Evolutionary conservation across 2,888 invertebrate species (phyloP).

Genomic region (Cosmia trapezina): DNA sequence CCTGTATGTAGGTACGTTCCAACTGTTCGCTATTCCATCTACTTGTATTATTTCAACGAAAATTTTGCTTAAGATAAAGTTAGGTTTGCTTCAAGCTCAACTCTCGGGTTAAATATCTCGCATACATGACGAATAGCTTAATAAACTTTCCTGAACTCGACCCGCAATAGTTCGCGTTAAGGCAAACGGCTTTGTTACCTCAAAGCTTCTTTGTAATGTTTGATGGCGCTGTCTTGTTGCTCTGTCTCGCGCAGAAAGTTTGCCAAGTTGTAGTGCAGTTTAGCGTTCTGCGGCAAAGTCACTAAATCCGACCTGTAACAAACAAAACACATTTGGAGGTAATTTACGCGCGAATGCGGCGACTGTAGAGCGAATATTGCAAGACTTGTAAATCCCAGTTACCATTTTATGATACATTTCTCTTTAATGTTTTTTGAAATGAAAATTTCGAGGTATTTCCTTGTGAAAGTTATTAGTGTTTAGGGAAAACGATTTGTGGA

Average conservation of each 20-base stretch:
- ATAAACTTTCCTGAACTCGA: slow-evolving; percentile 56
- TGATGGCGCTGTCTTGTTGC: slow-evolving; percentile 93
- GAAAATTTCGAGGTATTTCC: slow-evolving; percentile 60
- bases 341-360: slow-evolving; percentile 76
- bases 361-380: slow-evolving; percentile 72
- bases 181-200: slow-evolving; percentile 90
- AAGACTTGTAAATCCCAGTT: slow-evolving; percentile 71
- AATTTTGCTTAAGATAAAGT: slow-evolving; percentile 43
- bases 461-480: slow-evolving; percentile 57
- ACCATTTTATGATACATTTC: slow-evolving; percentile 63
- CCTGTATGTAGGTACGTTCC: background rate
- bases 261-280: slow-evolving; percentile 97
- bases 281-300: slow-evolving; percentile 96
- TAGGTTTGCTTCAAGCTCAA: slow-evolving; percentile 40
- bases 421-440: slow-evolving; percentile 67
- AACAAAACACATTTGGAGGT: slow-evolving; percentile 84
- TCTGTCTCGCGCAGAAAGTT: slow-evolving; percentile 95
- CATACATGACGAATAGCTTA: slow-evolving; percentile 65
- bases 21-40: slow-evolving; percentile 27
- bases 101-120: slow-evolving; percentile 54
- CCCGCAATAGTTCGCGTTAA: slow-evolving; percentile 62
- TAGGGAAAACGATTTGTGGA: slow-evolving; percentile 56
- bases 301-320: slow-evolving; percentile 94
- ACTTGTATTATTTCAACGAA: slow-evolving; percentile 44
- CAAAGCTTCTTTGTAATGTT: slow-evolving; percentile 95